Percentiles rank a stretch among this genome's conserved stretches.
Conservation (phyloP, 2,888 invertebrate genomes). For the Agriotes lineatus region DNA sequence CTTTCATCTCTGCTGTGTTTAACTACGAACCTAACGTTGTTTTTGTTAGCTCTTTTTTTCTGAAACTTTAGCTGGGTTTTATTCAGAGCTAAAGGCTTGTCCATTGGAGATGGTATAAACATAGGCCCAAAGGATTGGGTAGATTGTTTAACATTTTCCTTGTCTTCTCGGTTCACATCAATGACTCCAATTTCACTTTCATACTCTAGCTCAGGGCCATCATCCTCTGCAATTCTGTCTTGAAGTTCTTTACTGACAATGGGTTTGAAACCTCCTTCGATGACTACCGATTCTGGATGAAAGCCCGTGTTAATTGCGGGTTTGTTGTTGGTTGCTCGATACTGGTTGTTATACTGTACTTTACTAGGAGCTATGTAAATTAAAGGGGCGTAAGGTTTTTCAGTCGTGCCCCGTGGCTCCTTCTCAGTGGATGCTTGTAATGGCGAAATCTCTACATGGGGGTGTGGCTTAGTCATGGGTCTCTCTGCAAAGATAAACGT, state of each 20-base stretch:
- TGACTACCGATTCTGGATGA: slow-evolving; percentile 82
- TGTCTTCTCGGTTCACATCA: slow-evolving; percentile 66
- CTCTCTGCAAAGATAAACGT: slow-evolving; percentile 10
- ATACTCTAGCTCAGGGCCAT: slow-evolving; percentile 61
- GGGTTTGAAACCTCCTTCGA: slow-evolving; percentile 88
- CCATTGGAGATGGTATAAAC: slow-evolving; percentile 85
- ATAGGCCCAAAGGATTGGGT: slow-evolving; percentile 82
- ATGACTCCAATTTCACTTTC: slow-evolving; percentile 68
- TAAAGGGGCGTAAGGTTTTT: slow-evolving; percentile 37
- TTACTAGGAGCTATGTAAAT: slow-evolving; percentile 32
- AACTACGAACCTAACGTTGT: slow-evolving; percentile 42
- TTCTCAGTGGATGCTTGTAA: slow-evolving; percentile 61
- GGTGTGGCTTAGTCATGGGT: slow-evolving; percentile 9
- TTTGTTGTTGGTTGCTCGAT: slow-evolving; percentile 57
- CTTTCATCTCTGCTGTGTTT: slow-evolving; percentile 43
- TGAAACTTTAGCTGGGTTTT: slow-evolving; percentile 20
- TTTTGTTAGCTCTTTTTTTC: slow-evolving; percentile 54
- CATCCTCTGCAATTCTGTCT: slow-evolving; percentile 66
- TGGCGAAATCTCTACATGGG: slow-evolving; percentile 59
- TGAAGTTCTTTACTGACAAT: slow-evolving; percentile 74
- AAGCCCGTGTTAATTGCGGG: slow-evolving; percentile 83
- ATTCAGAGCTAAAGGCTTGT: slow-evolving; percentile 64
- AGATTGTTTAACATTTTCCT: slow-evolving; percentile 66
- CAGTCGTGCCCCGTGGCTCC: slow-evolving; percentile 55
- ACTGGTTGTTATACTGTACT: slow-evolving; percentile 34